Evolutionary conservation across 2,113 vertebrate genomes (phyloP), one percentile per base, ranked within the genome.

Genomic region (Oncorhynchus keta): DNA sequence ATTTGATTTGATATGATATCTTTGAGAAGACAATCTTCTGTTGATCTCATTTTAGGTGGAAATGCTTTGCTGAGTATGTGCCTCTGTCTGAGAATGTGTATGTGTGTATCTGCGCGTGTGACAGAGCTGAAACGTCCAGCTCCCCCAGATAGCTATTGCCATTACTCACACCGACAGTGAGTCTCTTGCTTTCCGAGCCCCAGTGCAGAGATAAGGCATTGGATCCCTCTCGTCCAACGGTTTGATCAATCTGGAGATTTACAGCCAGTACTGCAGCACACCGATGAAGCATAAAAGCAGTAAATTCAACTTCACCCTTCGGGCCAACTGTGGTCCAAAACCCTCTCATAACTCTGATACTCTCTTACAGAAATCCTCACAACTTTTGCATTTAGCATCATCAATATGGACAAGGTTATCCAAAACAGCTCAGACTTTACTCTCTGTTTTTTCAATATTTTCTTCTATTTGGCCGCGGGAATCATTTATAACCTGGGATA

Each of bases 161-260:
- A 88, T 90, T 86, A 87, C 78, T 92, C 88, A 92, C 73, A 72
- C 67, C 73, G 79, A 76, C 74, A 76, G 83, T 51, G 80, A 81
- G 80, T 83, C 74, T 86, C 85, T 76, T 75, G 85, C 86, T 87
- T 84, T 85, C 87, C 80, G 82, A 88, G 88, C 86, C 83, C 81
- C 85, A 79, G 83, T 83, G 88, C 79, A 72, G 77, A 91, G 88
- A 92, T 91, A 90, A 91, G 88, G 83, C 83, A 87, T 77, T 26
- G 83, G 85, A 83, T 88, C 84, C 83, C 82, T 77, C 81, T 76
- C 79, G 81, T 78, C 35, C 49, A 87, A 79, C 83, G 85, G 85
- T 89, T 81, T 89, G 89, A 92, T 90, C 90, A 90, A 90, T 90
- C 91, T 87, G 77, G 79, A 84, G 89, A 90, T 92, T 91, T 91